Evolutionary conservation across 1,140 invertebrate species (phyloP), one percentile per base, ranked within the genome.

Genomic region (Drosophila sucinea): DNA sequence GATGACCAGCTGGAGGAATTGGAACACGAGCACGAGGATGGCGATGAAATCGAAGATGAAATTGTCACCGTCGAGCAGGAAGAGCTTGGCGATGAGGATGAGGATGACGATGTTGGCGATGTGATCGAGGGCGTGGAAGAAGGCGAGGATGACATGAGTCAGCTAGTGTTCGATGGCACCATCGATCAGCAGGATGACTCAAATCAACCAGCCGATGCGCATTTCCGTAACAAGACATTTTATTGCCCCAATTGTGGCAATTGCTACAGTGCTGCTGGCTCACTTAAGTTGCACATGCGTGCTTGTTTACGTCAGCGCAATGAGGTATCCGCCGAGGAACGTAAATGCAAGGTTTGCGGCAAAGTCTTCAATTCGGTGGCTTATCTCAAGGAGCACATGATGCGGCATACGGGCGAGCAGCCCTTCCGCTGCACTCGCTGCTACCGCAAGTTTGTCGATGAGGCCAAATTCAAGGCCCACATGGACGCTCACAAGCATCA

Each of bases 351-450:
- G 8, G 85, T 92, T 2, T 92, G 91, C 67, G 85, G 86, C 70
- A 91, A 91, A 47, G 63, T 92, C n/a, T 92, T 92, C 67, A 92
- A 92, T 30, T 92, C 91, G 41, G 86, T 91, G 10, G 79, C 80
- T n/a, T 92, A 92, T 33, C 77, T 92, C 25, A 92, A 92, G 60
- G 91, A 92, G 73, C 91, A 92, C n/a, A 90, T 92, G 81, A 74
- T 92, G 75, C 91, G 91, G 0, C 91, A 92, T 10, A 91, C 91
- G 0, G 91, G 91, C 29, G 90, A 91, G n/a, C 91, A 87, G 11
- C 91, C 91, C 0, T 85, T 68, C n/a, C 90, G 90, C n/a, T 92
- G 91, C 60, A 74, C 81, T 0, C 90, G 91, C 25, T 92, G 91
- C 69, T 92, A 92, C 67, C 89, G 91, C 54, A 92, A 92, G 29